These are phyloP conservation scores for Hanleya hanleyi DNA, from an alignment of 2,888 invertebrate species.

Conservation along the genomic window DNA sequence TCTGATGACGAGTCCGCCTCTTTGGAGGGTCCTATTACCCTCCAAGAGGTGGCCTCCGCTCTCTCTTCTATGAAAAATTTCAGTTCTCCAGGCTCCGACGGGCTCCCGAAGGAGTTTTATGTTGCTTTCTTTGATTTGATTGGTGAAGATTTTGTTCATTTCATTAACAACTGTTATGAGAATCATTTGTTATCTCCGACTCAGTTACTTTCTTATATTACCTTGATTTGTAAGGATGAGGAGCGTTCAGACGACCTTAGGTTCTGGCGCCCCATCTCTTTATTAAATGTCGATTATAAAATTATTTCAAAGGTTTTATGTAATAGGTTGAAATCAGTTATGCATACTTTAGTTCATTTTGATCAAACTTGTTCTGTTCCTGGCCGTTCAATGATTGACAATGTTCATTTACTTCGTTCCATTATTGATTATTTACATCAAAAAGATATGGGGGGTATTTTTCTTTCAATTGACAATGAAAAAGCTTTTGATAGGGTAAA, in stretches of 20 bases:
- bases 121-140: constrained; percentile 5
- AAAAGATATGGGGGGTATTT: constrained; percentile 32
- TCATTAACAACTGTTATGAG: not conserved
- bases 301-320: constrained; percentile 40
- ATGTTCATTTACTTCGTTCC: constrained; percentile 39
- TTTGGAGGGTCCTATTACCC: constrained; percentile 5
- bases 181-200: not conserved
- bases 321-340: constrained; percentile 32
- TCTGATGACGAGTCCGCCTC: not conserved
- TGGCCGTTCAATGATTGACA: constrained; percentile 45
- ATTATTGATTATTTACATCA: constrained; percentile 38
- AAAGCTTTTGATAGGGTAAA: constrained; percentile 49
- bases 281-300: constrained; percentile 44
- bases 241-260: constrained; percentile 28
- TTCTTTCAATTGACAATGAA: constrained; percentile 40
- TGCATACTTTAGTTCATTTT: constrained; percentile 29
- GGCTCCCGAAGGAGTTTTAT: constrained; percentile 16
- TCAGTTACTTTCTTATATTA: constrained; percentile 8
- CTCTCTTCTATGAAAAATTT: not conserved
- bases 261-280: constrained; percentile 43
- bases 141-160: not conserved
- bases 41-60: constrained; percentile 1
- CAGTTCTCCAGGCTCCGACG: constrained; percentile 14
- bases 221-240: constrained; percentile 41
- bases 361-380: constrained; percentile 43